Evolutionary conservation across 1,140 invertebrate genomes (phyloP).

Genomic region (Nephotettix cincticeps): DNA sequence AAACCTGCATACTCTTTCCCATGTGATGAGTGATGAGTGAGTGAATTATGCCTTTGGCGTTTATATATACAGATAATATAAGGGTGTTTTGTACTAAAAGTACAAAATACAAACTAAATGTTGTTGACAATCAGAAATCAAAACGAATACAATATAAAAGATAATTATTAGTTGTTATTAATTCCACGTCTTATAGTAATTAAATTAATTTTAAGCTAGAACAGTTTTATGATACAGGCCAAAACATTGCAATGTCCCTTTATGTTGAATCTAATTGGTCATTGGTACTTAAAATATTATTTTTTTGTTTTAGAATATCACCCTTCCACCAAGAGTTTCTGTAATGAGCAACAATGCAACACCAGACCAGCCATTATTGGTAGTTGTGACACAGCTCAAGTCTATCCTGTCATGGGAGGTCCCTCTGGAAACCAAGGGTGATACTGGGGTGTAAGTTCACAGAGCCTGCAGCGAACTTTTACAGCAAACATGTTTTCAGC

Average conservation of each 20-base stretch:
- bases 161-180: not conserved
- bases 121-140: too few relatives aligned
- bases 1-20: too few relatives aligned
- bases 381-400: not conserved
- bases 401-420: constrained; percentile 8
- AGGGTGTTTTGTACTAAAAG: too few relatives aligned
- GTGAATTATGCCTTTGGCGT: too few relatives aligned
- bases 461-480: too few relatives aligned
- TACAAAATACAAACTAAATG: too few relatives aligned
- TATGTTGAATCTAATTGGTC: not conserved
- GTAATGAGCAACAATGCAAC: not conserved
- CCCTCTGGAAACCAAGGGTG: not conserved
- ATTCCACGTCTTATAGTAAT: not conserved
- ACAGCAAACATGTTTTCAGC: too few relatives aligned
- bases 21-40: too few relatives aligned
- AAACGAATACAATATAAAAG: not conserved
- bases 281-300: not conserved
- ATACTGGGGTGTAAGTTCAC: not conserved
- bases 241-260: not conserved
- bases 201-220: not conserved
- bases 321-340: not conserved
- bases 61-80: too few relatives aligned
- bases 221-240: not conserved
- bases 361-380: not conserved
- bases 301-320: not conserved